Evolutionary conservation across 1,140 invertebrate species (phyloP).

Genomic region (Tetramorium alpestre): DNA sequence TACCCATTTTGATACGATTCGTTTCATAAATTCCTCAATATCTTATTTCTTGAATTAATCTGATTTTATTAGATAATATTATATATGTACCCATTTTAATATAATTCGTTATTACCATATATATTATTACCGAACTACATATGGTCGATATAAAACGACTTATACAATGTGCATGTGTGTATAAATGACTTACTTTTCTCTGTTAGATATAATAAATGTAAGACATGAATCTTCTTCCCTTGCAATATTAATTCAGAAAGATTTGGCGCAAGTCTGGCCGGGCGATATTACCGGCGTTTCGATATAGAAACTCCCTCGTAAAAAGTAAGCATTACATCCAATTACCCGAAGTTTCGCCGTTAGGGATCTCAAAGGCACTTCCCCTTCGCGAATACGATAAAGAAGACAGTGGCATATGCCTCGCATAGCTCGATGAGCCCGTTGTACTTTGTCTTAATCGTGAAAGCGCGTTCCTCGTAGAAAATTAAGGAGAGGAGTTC

Average conservation of each 20-base stretch:
- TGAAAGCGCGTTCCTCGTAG: slow-evolving; percentile 33
- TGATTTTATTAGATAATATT: too few species aligned
- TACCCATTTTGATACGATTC: too few species aligned
- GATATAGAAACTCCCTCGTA: slow-evolving; percentile 18
- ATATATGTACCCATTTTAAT: background rate
- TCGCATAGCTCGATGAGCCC: slow-evolving; percentile 47
- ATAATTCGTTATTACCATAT: background rate
- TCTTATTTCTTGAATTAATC: too few species aligned
- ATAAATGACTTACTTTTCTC: background rate
- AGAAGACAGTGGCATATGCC: slow-evolving; percentile 20
- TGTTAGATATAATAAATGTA: background rate
- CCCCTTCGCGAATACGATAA: slow-evolving; percentile 7
- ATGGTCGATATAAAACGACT: background rate
- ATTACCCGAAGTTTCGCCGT: slow-evolving; percentile 63
- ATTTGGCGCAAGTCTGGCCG: background rate
- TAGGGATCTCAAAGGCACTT: slow-evolving; percentile 35
- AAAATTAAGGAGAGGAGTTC: slow-evolving; percentile 57
- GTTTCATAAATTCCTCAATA: too few species aligned
- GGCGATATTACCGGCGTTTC: slow-evolving; percentile 17
- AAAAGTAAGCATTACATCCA: slow-evolving; percentile 64
- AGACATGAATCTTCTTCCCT: background rate
- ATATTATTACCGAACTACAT: background rate
- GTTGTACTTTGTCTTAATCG: slow-evolving; percentile 64
- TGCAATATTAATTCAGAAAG: slow-evolving; percentile 38
- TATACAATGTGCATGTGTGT: too few species aligned